These are phyloP conservation scores for Physella acuta DNA, from an alignment of 1,140 invertebrate species.

Conservation along the genomic window DNA sequence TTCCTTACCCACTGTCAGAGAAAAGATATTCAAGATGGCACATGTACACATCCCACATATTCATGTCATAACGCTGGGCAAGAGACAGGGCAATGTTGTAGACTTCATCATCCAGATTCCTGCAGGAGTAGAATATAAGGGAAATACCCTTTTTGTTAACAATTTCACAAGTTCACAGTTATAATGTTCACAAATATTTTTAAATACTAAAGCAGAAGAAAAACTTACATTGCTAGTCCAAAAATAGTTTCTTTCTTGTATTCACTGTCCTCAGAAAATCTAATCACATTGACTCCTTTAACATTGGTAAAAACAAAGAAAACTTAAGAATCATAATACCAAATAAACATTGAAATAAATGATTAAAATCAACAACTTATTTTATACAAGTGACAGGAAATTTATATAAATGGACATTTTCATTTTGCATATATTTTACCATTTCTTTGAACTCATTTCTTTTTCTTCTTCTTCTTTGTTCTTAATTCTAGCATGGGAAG, in stretches of 20 bases:
- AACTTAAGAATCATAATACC: no score
- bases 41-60: conserved; percentile 59
- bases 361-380: no score
- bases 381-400: no score
- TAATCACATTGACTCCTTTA: conserved; percentile 58
- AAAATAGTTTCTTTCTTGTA: conserved; percentile 64
- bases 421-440: no score
- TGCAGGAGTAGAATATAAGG: conserved; percentile 23
- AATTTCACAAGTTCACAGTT: not conserved
- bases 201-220: not conserved
- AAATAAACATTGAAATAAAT: no score
- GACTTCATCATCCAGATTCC: conserved; percentile 55
- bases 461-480: no score
- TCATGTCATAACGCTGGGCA: conserved; percentile 55
- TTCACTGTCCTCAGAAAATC: conserved; percentile 61
- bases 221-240: conserved; percentile 63
- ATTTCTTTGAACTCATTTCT: no score
- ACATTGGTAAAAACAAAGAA: not conserved
- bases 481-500: no score
- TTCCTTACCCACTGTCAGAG: conserved; percentile 49
- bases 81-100: conserved; percentile 54
- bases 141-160: not conserved
- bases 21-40: conserved; percentile 60
- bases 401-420: no score
- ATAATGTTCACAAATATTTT: not conserved